A percentile compares a stretch with the other conserved stretches of the same genome.
phyloP scores from a whole-genome alignment of 2,113 vertebrate species.

The Pteruthius melanotis region DNA sequence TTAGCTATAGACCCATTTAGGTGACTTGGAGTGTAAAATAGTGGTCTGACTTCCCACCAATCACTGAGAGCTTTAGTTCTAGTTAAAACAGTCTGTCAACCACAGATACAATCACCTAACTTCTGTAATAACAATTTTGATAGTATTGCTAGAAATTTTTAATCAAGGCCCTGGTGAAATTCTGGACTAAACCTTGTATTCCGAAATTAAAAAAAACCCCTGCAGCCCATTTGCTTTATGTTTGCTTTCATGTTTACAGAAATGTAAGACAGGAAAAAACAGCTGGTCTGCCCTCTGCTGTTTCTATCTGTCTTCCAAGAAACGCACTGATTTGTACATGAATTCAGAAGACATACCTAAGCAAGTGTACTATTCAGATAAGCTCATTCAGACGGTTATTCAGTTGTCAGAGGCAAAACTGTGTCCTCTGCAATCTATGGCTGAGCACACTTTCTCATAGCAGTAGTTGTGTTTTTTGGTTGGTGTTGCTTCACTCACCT shows the following conservation, averaged over 20 bases:
- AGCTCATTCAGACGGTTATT: neutral
- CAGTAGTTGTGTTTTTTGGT: constrained; percentile 91
- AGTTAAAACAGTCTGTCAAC: neutral
- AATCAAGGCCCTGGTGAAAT: constrained; percentile 52
- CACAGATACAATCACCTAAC: neutral
- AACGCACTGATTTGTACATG: neutral
- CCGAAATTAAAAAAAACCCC: constrained; percentile 34
- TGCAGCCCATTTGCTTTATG: constrained; percentile 31
- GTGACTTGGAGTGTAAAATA: constrained; percentile 53
- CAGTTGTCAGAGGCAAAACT: constrained; percentile 71
- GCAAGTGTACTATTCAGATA: neutral
- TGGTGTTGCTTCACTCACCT: constrained; percentile 85
- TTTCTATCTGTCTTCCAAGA: constrained; percentile 25
- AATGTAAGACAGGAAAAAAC: constrained; percentile 14
- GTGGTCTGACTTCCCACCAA: neutral
- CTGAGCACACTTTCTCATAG: constrained; percentile 80
- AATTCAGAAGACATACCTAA: constrained; percentile 24
- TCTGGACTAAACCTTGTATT: constrained; percentile 32
- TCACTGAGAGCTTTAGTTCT: neutral
- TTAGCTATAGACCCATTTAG: constrained; percentile 19
- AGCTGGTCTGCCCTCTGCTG: constrained; percentile 49
- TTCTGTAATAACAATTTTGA: constrained; percentile 11
- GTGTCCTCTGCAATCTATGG: constrained; percentile 76
- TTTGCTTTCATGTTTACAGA: neutral
- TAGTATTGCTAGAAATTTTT: constrained; percentile 60